phyloP scores from a whole-genome alignment of 2,888 invertebrate genomes.

The Zootermopsis nevadensis region DNA sequence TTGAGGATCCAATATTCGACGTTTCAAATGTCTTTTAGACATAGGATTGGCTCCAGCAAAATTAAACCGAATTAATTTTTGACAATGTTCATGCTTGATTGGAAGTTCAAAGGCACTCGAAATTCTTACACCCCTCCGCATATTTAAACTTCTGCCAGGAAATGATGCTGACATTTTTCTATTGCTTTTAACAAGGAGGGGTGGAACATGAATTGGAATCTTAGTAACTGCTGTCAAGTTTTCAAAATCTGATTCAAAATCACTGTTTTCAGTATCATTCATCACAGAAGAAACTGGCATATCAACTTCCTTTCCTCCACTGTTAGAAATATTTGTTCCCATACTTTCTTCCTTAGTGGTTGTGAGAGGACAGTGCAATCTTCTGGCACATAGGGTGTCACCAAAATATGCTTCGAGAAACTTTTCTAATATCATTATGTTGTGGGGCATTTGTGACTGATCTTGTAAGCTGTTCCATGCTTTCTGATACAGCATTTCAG shows the following conservation, averaged over 20 bases:
- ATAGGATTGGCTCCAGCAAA: conserved; percentile 48
- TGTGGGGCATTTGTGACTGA: neutral
- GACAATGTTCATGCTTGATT: neutral
- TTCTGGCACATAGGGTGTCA: conserved; percentile 38
- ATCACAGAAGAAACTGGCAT: conserved; percentile 1
- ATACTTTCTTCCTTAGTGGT: neutral
- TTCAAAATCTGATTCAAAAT: conserved; percentile 39
- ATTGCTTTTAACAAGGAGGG: neutral
- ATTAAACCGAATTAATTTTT: conserved; percentile 33
- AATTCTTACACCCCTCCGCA: neutral
- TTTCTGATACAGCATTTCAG: conserved; percentile 40
- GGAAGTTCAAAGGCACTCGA: conserved; percentile 36
- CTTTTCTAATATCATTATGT: neutral
- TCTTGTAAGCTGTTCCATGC: neutral
- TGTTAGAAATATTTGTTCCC: neutral
- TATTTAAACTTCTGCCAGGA: neutral
- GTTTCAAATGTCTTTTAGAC: neutral
- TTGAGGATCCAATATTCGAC: conserved; percentile 25
- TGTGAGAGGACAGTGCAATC: neutral
- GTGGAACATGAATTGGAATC: conserved; percentile 30
- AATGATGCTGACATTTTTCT: neutral
- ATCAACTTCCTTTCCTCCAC: conserved; percentile 28
- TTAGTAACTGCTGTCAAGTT: conserved; percentile 42
- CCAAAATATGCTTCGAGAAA: conserved; percentile 42
- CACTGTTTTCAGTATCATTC: conserved; percentile 19